These are phyloP conservation scores for Megathymus violae DNA, from an alignment of 1,140 invertebrate species.

Conservation along the genomic window DNA sequence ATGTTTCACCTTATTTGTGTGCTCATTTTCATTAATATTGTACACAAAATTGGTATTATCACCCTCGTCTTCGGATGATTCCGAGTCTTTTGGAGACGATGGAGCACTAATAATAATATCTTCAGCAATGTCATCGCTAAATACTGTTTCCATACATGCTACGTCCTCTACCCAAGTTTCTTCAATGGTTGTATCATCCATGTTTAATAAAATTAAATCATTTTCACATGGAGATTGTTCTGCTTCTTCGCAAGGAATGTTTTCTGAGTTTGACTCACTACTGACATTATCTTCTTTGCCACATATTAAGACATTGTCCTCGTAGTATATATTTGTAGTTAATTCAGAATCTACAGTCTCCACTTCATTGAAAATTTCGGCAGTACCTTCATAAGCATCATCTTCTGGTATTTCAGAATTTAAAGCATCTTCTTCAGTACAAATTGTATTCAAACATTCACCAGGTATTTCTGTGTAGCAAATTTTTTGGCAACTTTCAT, in stretches of 20 bases:
- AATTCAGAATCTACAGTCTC: constrained; percentile 15
- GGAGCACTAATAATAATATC: constrained; percentile 56
- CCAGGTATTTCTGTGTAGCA: constrained; percentile 55
- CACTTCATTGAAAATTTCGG: constrained; percentile 15
- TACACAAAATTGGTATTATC: constrained; percentile 35
- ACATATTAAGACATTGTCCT: constrained; percentile 15
- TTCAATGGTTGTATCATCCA: constrained; percentile 46
- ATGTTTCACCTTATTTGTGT: constrained; percentile 62
- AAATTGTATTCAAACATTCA: constrained; percentile 41
- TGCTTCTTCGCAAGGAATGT: neutral
- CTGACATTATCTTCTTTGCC: constrained; percentile 4
- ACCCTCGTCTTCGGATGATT: constrained; percentile 44
- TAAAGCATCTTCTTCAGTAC: constrained; percentile 12
- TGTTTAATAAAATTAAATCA: constrained; percentile 15
- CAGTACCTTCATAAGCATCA: constrained; percentile 4
- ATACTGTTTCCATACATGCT: constrained; percentile 77
- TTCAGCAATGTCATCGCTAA: constrained; percentile 73
- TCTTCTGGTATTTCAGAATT: constrained; percentile 8
- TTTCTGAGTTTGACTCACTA: constrained; percentile 3
- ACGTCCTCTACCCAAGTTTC: constrained; percentile 78
- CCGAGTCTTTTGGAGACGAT: constrained; percentile 46
- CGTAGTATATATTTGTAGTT: constrained; percentile 6
- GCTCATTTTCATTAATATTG: constrained; percentile 44
- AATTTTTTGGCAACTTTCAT: constrained; percentile 55
- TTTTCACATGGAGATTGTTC: constrained; percentile 21